These are phyloP conservation scores for Danio rerio DNA, from an alignment of 2,113 vertebrate species.

Conservation along the genomic window GRCz12tu NC_133182.1:71996501-71997000, in stretches of 20 bases:
- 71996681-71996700: conserved; percentile 67
- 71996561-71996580: neutral
- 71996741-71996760: conserved; percentile 60
- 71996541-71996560: neutral
- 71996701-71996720: conserved; percentile 59
- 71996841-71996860: too few relatives aligned
- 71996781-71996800: too few relatives aligned
- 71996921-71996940: too few relatives aligned
- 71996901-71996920: too few relatives aligned
- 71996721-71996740: conserved; percentile 35
- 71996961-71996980: too few relatives aligned
- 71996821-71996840: too few relatives aligned
- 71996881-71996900: too few relatives aligned
- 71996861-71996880: too few relatives aligned
- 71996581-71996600: conserved; percentile 66
- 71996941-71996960: too few relatives aligned
- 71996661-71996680: conserved; percentile 68
- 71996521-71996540: neutral
- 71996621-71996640: conserved; percentile 63
- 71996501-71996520: neutral
- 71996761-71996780: conserved; percentile 57
- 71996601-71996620: conserved; percentile 62
- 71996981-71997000: too few relatives aligned
- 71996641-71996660: conserved; percentile 63
- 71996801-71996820: too few relatives aligned